phyloP scores from a whole-genome alignment of 2,797 vertebrate species.

The Clarias fuscus region DNA sequence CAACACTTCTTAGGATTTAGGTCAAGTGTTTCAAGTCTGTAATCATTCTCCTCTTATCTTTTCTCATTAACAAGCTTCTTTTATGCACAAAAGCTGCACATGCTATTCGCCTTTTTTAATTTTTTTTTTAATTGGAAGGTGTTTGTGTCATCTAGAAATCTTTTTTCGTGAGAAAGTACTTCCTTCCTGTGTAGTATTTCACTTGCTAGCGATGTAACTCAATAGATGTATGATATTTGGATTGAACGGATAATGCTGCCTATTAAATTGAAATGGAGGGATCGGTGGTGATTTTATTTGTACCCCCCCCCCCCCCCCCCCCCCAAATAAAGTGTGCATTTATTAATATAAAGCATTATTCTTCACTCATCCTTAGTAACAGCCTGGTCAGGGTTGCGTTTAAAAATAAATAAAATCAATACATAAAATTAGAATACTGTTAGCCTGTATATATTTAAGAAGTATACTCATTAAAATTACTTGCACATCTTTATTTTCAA shows the following conservation, averaged over 20 bases:
- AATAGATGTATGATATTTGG: background rate
- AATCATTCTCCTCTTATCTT: background rate
- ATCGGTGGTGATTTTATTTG: too few species aligned
- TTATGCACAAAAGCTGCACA: background rate
- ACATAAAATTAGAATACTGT: too few species aligned
- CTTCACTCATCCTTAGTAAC: background rate
- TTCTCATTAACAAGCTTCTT: background rate
- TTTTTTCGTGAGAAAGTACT: background rate
- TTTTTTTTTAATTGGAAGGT: background rate
- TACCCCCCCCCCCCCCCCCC: too few species aligned
- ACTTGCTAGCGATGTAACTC: background rate
- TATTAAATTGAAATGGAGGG: background rate
- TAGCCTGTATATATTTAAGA: too few species aligned
- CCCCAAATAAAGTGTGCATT: too few species aligned
- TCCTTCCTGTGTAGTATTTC: background rate
- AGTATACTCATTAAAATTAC: too few species aligned
- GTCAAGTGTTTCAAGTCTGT: background rate
- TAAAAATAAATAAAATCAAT: too few species aligned
- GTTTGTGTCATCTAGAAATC: background rate
- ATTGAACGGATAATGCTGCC: background rate
- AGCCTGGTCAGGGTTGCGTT: background rate
- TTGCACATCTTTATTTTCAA: too few species aligned
- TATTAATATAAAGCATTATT: too few species aligned
- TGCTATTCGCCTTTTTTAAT: background rate
- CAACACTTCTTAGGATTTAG: background rate